Evolutionary conservation across 2,797 vertebrate species (phyloP).

Genomic region (Syncerus caffer): DNA sequence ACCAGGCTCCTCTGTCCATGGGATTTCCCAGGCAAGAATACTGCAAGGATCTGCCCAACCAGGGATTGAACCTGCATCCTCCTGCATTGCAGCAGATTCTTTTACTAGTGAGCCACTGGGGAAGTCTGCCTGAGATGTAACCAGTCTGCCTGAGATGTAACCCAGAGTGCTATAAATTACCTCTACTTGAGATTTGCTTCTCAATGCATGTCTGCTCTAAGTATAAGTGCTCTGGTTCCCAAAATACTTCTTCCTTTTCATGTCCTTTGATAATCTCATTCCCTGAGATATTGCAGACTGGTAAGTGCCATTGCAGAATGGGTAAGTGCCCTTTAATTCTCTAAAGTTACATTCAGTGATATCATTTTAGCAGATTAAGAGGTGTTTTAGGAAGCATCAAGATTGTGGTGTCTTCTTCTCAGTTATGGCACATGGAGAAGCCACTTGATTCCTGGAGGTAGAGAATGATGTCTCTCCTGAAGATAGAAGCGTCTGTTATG

Average conservation of each 20-base stretch:
- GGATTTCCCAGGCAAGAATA: neutral
- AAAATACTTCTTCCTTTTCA: constrained; percentile 2
- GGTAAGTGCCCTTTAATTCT: neutral
- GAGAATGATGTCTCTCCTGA: neutral
- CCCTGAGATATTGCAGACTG: neutral
- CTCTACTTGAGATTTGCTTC: neutral
- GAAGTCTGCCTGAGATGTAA: neutral
- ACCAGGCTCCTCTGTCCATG: neutral
- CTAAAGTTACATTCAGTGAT: neutral
- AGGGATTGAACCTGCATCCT: neutral
- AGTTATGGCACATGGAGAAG: neutral
- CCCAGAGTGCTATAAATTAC: neutral
- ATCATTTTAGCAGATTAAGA: neutral
- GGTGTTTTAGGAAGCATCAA: neutral
- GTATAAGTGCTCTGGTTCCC: neutral
- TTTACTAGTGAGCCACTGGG: neutral
- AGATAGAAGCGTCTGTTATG: accelerated
- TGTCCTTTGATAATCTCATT: neutral
- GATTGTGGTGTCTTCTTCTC: neutral
- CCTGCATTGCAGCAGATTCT: neutral
- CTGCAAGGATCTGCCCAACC: neutral
- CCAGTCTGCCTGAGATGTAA: neutral
- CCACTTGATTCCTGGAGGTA: neutral
- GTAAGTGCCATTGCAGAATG: too few relatives aligned
- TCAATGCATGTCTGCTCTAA: neutral